Conservation (phyloP, 2,888 invertebrate species). For the Agrypnus murinus region DNA sequence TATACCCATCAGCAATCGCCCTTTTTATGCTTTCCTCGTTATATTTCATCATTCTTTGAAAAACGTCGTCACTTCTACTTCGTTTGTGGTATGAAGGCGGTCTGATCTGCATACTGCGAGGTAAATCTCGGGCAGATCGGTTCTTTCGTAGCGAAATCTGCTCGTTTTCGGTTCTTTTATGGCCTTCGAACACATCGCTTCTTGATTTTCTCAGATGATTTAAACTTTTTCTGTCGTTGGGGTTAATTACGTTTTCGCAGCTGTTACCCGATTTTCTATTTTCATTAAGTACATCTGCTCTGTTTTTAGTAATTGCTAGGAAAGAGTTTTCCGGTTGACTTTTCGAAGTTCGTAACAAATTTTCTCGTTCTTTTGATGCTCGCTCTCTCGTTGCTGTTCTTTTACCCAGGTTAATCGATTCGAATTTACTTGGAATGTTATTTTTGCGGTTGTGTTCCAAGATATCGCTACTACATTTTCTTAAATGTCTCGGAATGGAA, state of each 20-base stretch:
- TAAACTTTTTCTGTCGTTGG: conserved; percentile 9
- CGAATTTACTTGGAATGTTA: conserved; percentile 30
- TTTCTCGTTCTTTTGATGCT: conserved; percentile 19
- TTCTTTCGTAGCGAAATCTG: conserved; percentile 35
- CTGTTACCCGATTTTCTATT: conserved; percentile 29
- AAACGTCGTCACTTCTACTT: conserved; percentile 63
- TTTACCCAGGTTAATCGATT: conserved; percentile 26
- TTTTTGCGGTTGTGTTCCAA: conserved; percentile 31
- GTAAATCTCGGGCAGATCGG: conserved; percentile 41
- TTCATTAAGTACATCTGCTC: conserved; percentile 31
- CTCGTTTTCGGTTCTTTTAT: conserved; percentile 9
- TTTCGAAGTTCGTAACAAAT: conserved; percentile 21
- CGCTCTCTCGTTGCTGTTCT: background rate
- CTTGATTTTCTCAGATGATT: conserved; percentile 56
- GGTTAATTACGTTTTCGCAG: conserved; percentile 28
- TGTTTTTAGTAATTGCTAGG: conserved; percentile 12
- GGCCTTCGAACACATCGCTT: conserved; percentile 55
- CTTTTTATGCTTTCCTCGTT: conserved; percentile 63
- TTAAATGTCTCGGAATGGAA: conserved; percentile 33
- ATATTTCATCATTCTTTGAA: conserved; percentile 62
- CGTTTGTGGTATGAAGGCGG: conserved; percentile 56
- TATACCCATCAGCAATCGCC: conserved; percentile 65
- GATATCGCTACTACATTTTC: conserved; percentile 45
- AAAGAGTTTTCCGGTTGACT: conserved; percentile 25
- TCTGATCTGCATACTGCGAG: conserved; percentile 30